Evolutionary conservation across 2,113 vertebrate species (phyloP), one percentile per base, ranked within the genome.

Genomic region (Amphilophus citrinellus): DNA sequence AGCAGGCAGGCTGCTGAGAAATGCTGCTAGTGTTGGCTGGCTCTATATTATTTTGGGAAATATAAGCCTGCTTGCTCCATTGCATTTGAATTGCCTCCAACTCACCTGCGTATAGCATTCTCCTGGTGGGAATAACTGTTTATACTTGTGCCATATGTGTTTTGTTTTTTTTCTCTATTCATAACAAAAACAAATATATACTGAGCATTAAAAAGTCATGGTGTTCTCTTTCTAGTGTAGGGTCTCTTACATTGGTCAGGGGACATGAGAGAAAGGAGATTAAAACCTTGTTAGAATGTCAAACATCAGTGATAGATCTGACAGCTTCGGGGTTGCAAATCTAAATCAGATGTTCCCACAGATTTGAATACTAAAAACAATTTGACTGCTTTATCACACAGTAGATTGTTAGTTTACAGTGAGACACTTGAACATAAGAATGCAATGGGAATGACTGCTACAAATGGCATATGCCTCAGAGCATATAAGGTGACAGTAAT

Each of bases 61-160:
- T 85, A 90, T 82, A 89, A 87, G 80, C 82, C 76, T 58, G 75
- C 84, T 84, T 76, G 89, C 93, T 95, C 88, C 80, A 85, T 87
- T 89, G 87, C 85, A 81, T 91, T 76, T 79, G 61, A 94, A 94
- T 94, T 93, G 87, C 92, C 89, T 92, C 71, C 88, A 88, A 90
- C 71, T 91, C 93, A 94, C 92, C 88, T 91, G 87, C 18, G 77
- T 76, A 82, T 76, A 47, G 63, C 66, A 2, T 85, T 85, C 84
- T 84, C 88, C 89, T 87, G 63, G 60, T 90, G 90, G 85, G 89
- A 94, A 90, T 83, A 91, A 85, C 79, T 85, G 82, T 93, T 90
- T 92, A 84, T 89, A 61, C 32, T 61, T 24, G 17, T 77, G 86
- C 88, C 89, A 84, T 84, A 92, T 94, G 87, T 82, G 80, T 79